Conservation (phyloP, 2,888 invertebrate genomes). For the Junonia oenone region DNA sequence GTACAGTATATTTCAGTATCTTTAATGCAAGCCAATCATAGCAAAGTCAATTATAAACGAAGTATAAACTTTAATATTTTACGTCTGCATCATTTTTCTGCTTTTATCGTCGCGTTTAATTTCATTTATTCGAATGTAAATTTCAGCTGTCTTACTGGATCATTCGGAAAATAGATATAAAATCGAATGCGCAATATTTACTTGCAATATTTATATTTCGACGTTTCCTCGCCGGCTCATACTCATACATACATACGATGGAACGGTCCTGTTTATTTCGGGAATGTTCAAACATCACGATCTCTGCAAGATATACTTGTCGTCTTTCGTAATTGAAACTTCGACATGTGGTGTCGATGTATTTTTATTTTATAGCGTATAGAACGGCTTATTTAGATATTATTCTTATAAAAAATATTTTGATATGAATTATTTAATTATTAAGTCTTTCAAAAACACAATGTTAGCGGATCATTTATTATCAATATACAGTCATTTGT, state of each 20-base stretch:
- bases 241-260: background rate
- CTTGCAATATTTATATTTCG: background rate
- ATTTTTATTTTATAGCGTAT: background rate
- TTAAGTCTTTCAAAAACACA: no score
- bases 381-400: background rate
- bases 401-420: background rate
- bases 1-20: no score
- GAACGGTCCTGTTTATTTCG: background rate
- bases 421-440: no score
- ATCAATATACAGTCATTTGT: no score
- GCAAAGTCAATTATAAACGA: no score
- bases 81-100: no score
- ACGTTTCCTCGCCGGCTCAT: background rate
- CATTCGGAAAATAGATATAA: background rate
- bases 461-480: no score
- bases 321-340: conserved; percentile 12
- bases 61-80: no score
- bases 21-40: no score
- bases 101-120: no score
- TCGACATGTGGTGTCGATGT: background rate
- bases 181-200: background rate
- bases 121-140: background rate
- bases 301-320: background rate
- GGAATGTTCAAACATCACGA: conserved; percentile 3
- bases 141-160: no score